Evolutionary conservation across 2,888 invertebrate species (phyloP).

Genomic region (Dendrolimus pini): DNA sequence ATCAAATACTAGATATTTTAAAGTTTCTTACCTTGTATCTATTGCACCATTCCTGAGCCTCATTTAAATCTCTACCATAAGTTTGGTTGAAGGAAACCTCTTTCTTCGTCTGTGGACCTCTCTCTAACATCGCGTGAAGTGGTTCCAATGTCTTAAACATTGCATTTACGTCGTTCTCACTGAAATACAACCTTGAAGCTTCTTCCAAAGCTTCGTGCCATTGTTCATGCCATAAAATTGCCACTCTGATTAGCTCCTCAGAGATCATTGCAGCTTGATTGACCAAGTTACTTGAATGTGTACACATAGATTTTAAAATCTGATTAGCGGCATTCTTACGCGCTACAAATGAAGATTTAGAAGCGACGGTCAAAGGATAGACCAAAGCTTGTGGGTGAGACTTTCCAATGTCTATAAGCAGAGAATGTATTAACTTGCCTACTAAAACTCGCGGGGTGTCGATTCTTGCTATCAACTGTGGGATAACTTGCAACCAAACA

Average conservation of each 20-base stretch:
- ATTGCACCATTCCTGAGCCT: slow-evolving; percentile 97
- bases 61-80: slow-evolving; percentile 94
- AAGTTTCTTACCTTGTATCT: slow-evolving; percentile 80
- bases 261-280: slow-evolving; percentile 97
- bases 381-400: slow-evolving; percentile 98
- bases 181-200: slow-evolving; percentile 94
- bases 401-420: slow-evolving; percentile 97
- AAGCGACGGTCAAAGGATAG: slow-evolving; percentile 97
- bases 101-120: slow-evolving; percentile 96
- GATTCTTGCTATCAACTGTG: slow-evolving; percentile 98
- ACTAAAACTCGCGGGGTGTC: slow-evolving; percentile 94
- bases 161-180: slow-evolving; percentile 95
- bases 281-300: slow-evolving; percentile 93
- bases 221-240: slow-evolving; percentile 99
- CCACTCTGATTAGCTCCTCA: slow-evolving; percentile 97
- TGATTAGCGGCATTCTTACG: slow-evolving; percentile 95
- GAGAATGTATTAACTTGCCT: slow-evolving; percentile 92
- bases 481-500: slow-evolving; percentile 99
- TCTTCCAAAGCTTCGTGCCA: slow-evolving; percentile 99
- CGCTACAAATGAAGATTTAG: slow-evolving; percentile 92
- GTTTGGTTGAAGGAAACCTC: slow-evolving; percentile 98
- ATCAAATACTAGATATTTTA: too few relatives aligned
- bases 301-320: slow-evolving; percentile 96
- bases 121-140: slow-evolving; percentile 93
- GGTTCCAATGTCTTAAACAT: slow-evolving; percentile 98